These are phyloP conservation scores for Physella acuta DNA, from an alignment of 1,140 invertebrate genomes.

Conservation along the genomic window DNA sequence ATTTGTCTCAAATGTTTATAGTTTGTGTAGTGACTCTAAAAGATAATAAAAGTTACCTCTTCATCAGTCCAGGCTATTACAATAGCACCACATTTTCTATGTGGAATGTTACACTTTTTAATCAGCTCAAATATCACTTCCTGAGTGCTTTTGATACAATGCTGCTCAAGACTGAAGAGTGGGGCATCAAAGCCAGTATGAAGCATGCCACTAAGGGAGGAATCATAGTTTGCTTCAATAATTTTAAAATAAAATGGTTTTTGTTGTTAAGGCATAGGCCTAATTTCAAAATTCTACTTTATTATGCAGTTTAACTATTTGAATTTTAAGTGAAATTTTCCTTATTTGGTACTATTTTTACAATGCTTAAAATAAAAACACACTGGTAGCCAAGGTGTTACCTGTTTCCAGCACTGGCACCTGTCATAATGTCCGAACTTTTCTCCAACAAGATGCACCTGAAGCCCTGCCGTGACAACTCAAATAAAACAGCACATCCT, in stretches of 20 bases:
- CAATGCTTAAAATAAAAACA: too few species aligned
- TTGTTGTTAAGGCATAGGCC: too few species aligned
- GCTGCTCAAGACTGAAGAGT: constrained; percentile 36
- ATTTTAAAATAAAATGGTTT: too few species aligned
- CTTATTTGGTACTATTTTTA: too few species aligned
- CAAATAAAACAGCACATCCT: constrained; percentile 42
- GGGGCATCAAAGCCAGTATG: constrained; percentile 50
- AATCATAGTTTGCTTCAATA: too few species aligned
- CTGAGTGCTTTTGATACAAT: constrained; percentile 41
- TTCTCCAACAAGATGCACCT: constrained; percentile 45
- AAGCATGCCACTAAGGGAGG: constrained; percentile 50
- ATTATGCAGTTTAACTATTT: too few species aligned
- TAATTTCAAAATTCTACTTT: too few species aligned
- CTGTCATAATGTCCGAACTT: constrained; percentile 37
- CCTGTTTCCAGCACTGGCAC: constrained; percentile 51
- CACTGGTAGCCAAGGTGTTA: too few species aligned
- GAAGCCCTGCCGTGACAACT: constrained; percentile 38
- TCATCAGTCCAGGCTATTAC: constrained; percentile 46
- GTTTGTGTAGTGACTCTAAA: too few species aligned
- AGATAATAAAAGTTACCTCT: too few species aligned
- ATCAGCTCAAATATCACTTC: constrained; percentile 31
- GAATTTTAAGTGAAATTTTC: too few species aligned
- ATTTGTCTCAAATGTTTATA: too few species aligned
- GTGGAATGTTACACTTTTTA: constrained; percentile 36
- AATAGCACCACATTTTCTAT: constrained; percentile 36